Evolutionary conservation across 2,113 vertebrate species (phyloP).

Genomic region (Urocynchramus pylzowi): DNA sequence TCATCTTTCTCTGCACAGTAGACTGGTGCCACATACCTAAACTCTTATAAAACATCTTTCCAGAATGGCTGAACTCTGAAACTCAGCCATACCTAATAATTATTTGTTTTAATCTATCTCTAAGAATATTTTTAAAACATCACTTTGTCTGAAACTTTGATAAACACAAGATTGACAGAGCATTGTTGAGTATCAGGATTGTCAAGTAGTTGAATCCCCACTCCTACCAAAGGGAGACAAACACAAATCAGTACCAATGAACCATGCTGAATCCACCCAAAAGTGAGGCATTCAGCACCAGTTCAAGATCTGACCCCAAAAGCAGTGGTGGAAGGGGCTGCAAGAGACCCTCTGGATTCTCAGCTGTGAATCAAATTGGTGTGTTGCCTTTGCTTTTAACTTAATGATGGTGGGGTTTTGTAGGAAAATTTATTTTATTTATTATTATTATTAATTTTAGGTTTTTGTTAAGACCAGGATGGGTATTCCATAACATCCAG

Average conservation of each 20-base stretch:
- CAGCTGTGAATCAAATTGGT: neutral
- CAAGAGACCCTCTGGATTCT: neutral
- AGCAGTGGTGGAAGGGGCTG: neutral
- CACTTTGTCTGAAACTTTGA: neutral
- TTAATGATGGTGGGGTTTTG: neutral
- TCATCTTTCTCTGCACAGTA: neutral
- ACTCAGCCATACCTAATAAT: neutral
- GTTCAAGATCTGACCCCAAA: neutral
- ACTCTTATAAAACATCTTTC: neutral
- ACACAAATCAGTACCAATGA: neutral
- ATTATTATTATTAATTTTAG: neutral
- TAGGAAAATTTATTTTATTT: neutral
- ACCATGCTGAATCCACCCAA: neutral
- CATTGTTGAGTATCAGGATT: neutral
- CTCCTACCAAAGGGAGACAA: neutral
- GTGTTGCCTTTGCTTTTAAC: neutral
- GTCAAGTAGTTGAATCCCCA: neutral
- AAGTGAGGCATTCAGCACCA: neutral
- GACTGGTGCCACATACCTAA: neutral
- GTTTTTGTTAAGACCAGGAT: neutral
- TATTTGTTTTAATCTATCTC: neutral
- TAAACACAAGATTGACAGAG: neutral
- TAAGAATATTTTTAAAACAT: neutral
- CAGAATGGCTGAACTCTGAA: neutral
- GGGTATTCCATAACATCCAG: neutral